Evolutionary conservation across 2,797 vertebrate genomes (phyloP).

Genomic region (Argya squamiceps): DNA sequence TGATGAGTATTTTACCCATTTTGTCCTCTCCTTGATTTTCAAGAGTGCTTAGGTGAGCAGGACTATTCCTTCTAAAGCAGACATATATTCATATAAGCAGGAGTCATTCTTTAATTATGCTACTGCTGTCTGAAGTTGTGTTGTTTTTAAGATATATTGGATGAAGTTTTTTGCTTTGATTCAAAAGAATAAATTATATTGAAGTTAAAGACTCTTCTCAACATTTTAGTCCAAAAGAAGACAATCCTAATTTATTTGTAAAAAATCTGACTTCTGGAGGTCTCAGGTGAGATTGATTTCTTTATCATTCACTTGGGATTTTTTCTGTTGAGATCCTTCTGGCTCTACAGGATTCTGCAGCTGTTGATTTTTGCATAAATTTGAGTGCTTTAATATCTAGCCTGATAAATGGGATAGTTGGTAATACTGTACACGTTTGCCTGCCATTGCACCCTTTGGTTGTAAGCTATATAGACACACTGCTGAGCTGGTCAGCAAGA

Average conservation of each 20-base stretch:
- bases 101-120: background rate
- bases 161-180: background rate
- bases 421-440: background rate
- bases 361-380: background rate
- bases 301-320: background rate
- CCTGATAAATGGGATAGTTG: background rate
- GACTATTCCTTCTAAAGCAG: background rate
- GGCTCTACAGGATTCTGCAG: background rate
- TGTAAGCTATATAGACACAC: background rate
- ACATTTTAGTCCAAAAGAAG: background rate
- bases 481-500: background rate
- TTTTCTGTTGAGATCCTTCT: background rate
- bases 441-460: background rate
- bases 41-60: background rate
- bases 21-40: background rate
- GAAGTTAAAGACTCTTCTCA: background rate
- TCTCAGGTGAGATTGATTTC: background rate
- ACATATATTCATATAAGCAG: background rate
- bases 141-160: background rate
- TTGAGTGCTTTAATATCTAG: background rate
- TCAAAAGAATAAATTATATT: background rate
- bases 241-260: background rate
- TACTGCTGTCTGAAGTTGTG: background rate
- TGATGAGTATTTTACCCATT: background rate
- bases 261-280: background rate